Percentiles rank a stretch among this genome's conserved stretches.
These are phyloP conservation scores for Sceloporus tristichus DNA, from an alignment of 2,113 vertebrate species.

Conservation along the genomic window DNA sequence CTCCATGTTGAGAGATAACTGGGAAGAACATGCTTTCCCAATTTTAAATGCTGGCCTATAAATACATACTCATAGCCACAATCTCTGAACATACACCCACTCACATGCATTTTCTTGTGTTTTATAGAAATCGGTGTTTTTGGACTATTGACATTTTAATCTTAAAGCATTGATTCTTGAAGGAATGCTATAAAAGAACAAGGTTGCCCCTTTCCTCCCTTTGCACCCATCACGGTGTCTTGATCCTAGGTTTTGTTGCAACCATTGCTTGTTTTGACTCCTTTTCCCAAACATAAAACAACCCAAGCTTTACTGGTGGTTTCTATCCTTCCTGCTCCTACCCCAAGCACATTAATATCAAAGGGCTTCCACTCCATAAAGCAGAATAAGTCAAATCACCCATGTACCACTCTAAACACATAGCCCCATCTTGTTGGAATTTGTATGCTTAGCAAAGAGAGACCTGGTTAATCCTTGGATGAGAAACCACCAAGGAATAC, in stretches of 20 bases:
- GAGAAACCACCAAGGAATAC: too few species aligned
- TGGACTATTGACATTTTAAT: constrained; percentile 52
- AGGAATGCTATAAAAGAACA: constrained; percentile 4
- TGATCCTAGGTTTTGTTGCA: constrained; percentile 54
- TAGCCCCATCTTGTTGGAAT: too few species aligned
- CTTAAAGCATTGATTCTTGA: constrained; percentile 48
- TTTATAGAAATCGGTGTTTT: constrained; percentile 78
- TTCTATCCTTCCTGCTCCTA: background rate
- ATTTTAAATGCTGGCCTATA: constrained; percentile 55
- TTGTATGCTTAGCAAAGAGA: too few species aligned
- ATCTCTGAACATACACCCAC: constrained; percentile 57
- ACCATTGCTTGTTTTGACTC: constrained; percentile 36
- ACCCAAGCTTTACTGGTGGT: background rate
- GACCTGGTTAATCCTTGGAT: too few species aligned
- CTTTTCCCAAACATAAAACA: constrained; percentile 19
- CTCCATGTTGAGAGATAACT: constrained; percentile 31
- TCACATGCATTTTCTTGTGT: constrained; percentile 81
- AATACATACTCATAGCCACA: too few species aligned
- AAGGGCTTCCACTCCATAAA: constrained; percentile 57
- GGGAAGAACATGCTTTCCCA: constrained; percentile 68
- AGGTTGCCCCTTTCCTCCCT: constrained; percentile 32
- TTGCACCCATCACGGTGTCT: constrained; percentile 32
- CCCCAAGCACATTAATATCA: constrained; percentile 1
- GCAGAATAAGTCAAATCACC: constrained; percentile 34
- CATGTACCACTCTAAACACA: background rate